Conservation (phyloP, 2,888 invertebrate genomes). For the Nasonia oneida region DNA sequence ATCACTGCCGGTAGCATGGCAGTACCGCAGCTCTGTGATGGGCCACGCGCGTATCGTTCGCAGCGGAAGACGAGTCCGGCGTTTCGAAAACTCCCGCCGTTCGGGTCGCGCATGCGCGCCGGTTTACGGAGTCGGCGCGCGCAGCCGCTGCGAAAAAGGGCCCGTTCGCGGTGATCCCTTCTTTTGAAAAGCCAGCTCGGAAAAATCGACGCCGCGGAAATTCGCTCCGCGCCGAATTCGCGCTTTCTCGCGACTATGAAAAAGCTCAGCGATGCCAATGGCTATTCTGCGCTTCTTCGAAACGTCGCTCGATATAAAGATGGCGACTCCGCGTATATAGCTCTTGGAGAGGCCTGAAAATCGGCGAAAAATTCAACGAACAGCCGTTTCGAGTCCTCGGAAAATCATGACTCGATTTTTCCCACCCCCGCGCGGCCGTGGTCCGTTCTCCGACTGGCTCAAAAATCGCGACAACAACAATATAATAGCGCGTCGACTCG, state of each 20-base stretch:
- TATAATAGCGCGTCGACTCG: conserved; percentile 10
- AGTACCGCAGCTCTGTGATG: too few species aligned
- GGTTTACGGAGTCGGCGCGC: conserved; percentile 22
- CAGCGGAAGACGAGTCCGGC: conserved; percentile 10
- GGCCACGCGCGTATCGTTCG: neutral
- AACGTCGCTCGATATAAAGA: conserved; percentile 34
- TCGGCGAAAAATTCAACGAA: neutral
- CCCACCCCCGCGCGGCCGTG: neutral
- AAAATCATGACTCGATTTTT: neutral
- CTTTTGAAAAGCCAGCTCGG: conserved; percentile 9
- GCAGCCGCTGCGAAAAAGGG: conserved; percentile 24
- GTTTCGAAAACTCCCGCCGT: conserved; percentile 40
- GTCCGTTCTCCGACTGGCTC: neutral
- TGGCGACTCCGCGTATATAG: conserved; percentile 30
- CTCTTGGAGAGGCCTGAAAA: neutral
- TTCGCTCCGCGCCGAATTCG: neutral
- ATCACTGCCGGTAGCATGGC: neutral
- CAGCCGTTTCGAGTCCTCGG: neutral
- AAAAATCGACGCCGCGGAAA: neutral
- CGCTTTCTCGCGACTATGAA: neutral
- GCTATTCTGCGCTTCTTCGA: neutral
- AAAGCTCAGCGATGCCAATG: neutral
- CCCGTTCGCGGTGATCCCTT: neutral
- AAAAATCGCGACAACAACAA: neutral
- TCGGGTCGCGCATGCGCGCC: neutral